Evolutionary conservation across 2,888 invertebrate species (phyloP), one percentile per base, ranked within the genome.

Genomic region (Parasteatoda lunata): DNA sequence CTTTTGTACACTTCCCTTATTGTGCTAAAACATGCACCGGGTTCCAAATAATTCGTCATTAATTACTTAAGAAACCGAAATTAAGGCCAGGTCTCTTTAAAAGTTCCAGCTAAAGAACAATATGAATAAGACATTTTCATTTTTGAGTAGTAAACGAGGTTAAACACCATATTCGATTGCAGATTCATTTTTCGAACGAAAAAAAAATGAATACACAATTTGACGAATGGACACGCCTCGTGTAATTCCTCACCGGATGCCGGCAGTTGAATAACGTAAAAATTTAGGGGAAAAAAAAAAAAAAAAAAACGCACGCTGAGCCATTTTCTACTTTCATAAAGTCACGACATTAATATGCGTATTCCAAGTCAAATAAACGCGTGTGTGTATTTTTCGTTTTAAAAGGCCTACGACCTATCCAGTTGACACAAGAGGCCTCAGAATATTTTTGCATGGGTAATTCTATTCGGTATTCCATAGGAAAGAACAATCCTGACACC

Each of bases 391-490:
- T 9, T n/a, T 8, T 9, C 9, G 59, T 9, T 13, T 9, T 13
- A 30, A 30, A 13, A 76, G 75, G 81, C 52, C 66, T 47, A n/a
- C 71, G 84, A 85, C 84, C 84, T 30, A 49, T 54, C 30, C 51
- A 73, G 84, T 73, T 78, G 73, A 84, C 59, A 73, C 84, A 85
- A 76, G 51, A 79, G 84, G 78, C 78, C 49, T 68, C 47, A 15
- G 59, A 65, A 83, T 64, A 70, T 65, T 69, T 83, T 68, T 65
- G 64, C 48, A 59, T 59, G 59, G 59, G 9, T 59, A 59, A 59
- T 59, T 59, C 59, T 30, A 30, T 30, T 59, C 59, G 59, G 59
- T 59, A 13, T n/a, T 9, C 59, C 59, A 9, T 30, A 30, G 0
- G 30, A 30, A 30, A 30, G 30, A 30, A 30, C 30, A 59, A 59